phyloP scores from a whole-genome alignment of 2,888 invertebrate genomes.

The Pachycephus smyrnensis region DNA sequence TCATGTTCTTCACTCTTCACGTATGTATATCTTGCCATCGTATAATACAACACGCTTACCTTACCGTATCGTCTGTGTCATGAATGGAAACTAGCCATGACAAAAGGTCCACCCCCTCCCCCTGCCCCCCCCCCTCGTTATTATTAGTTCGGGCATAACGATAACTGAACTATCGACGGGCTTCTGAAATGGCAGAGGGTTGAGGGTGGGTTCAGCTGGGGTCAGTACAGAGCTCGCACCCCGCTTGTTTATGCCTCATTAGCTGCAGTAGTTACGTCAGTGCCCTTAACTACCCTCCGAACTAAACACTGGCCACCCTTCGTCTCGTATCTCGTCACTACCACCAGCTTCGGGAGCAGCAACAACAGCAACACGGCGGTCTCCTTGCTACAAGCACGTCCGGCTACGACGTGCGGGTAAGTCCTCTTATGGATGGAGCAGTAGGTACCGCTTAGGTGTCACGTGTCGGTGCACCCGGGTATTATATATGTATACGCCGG shows the following conservation, averaged over 20 bases:
- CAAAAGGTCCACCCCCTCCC: background rate
- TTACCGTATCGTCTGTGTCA: no score
- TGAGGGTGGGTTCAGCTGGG: slow-evolving; percentile 24
- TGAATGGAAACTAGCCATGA: no score
- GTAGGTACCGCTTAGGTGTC: slow-evolving; percentile 1
- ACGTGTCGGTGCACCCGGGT: background rate
- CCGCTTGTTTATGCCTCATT: slow-evolving; percentile 58
- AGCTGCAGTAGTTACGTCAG: slow-evolving; percentile 54
- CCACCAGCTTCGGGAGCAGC: no score
- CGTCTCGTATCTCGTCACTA: no score
- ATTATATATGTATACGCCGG: background rate
- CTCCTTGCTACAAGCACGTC: no score
- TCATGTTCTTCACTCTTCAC: no score
- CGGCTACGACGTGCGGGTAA: no score
- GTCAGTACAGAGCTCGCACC: slow-evolving; percentile 28
- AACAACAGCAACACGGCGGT: no score
- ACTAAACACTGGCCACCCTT: slow-evolving; percentile 36
- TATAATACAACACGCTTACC: no score
- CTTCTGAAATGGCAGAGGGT: slow-evolving; percentile 44
- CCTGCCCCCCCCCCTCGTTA: no score
- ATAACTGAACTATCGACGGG: slow-evolving; percentile 49
- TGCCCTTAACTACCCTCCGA: slow-evolving; percentile 53
- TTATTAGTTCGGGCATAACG: slow-evolving; percentile 54
- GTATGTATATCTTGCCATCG: no score
- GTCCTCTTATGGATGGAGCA: slow-evolving; percentile 2